Percentiles rank a stretch among this genome's conserved stretches.
These are phyloP conservation scores for Cotesia glomerata DNA, from an alignment of 1,140 invertebrate genomes.

Conservation along the genomic window DNA sequence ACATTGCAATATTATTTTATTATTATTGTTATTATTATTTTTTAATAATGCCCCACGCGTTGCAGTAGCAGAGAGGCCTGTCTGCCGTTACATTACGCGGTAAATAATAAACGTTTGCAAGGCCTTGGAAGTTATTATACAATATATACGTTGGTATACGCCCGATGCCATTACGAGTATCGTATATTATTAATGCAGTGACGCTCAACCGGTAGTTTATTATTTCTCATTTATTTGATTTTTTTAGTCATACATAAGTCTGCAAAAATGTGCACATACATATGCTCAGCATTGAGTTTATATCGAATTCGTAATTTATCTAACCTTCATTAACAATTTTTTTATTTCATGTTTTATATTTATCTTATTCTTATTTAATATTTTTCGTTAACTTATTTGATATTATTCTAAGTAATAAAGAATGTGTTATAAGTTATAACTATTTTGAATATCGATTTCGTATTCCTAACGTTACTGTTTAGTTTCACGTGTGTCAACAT, in stretches of 20 bases:
- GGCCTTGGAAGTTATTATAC: conserved; percentile 64
- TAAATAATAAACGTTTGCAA: conserved; percentile 65
- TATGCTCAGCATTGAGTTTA: conserved; percentile 5
- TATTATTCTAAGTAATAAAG: no score
- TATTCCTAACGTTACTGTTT: no score
- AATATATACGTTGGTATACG: conserved; percentile 62
- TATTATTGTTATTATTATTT: conserved; percentile 17
- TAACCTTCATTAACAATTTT: conserved; percentile 8
- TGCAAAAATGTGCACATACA: background rate
- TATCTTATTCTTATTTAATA: background rate
- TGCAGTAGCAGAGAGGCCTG: conserved; percentile 43
- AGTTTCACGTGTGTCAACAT: no score
- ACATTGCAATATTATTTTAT: conserved; percentile 50
- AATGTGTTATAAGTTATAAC: no score
- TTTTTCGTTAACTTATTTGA: background rate
- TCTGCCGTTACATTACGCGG: conserved; percentile 61
- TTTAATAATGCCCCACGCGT: conserved; percentile 52
- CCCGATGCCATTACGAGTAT: conserved; percentile 62
- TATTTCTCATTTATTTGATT: conserved; percentile 16
- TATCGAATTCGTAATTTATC: conserved; percentile 8
- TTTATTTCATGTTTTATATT: background rate
- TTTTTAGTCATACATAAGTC: background rate
- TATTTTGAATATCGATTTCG: background rate
- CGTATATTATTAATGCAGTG: conserved; percentile 65
- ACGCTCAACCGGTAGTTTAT: conserved; percentile 52